These are phyloP conservation scores for Folsomia candida DNA, from an alignment of 2,888 invertebrate genomes.

Conservation along the genomic window DNA sequence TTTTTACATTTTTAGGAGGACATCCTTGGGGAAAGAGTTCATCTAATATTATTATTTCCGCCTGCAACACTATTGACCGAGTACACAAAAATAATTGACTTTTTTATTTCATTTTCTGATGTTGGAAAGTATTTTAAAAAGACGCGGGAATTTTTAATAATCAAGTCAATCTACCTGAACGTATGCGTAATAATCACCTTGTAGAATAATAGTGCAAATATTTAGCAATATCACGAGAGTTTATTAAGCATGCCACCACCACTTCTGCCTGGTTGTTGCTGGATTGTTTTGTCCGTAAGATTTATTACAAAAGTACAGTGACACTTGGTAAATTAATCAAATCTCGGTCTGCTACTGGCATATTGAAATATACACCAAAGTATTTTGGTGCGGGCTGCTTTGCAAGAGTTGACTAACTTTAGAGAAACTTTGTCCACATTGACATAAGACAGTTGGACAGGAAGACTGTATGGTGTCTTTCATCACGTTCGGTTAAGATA, in stretches of 20 bases:
- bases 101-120: no score
- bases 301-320: background rate
- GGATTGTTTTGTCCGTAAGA: background rate
- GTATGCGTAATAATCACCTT: no score
- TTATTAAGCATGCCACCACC: background rate
- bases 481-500: background rate
- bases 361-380: background rate
- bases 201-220: no score
- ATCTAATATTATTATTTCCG: no score
- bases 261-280: no score
- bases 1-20: background rate
- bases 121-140: no score
- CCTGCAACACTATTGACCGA: no score
- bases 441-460: background rate
- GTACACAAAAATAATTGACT: no score
- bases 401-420: background rate
- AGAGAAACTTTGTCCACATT: background rate
- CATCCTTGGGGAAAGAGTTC: no score
- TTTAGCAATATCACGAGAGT: no score
- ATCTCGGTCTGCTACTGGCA: background rate
- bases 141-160: no score
- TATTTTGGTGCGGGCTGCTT: background rate
- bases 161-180: no score
- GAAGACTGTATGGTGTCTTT: background rate
- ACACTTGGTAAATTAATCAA: constrained; percentile 1